Evolutionary conservation across 2,113 vertebrate genomes (phyloP), one percentile per base, ranked within the genome.

Genomic region (Petromus typicus): DNA sequence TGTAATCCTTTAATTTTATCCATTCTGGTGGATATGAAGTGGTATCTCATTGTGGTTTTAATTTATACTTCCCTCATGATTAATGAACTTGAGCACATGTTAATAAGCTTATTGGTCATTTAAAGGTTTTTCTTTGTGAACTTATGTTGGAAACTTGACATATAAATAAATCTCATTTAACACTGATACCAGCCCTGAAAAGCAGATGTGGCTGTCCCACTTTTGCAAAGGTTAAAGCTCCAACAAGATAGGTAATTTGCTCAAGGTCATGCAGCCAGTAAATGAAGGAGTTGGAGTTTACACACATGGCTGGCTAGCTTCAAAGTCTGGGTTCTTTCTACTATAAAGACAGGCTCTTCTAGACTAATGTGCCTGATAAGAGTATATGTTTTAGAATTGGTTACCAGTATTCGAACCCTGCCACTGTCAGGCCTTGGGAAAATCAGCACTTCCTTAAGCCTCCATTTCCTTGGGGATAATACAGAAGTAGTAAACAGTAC

Each of bases 81-180:
- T 30, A 59, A 14, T 37, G 51, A 83, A 69, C 40, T 67, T 71
- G 25, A 86, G 22, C 34, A 30, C 17, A 59, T 86, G 23, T 78
- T 92, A 48, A 59, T 51, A 57, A 34, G 30, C 40, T 80, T 51
- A 54, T 45, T 69, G 59, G 25, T 4, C 61, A 43, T 75, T n/a
- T 76, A 34, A 75, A 90, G 5, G 34, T 57, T 59, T 81, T 89
- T 61, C 78, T 75, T 73, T 73, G 32, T 63, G 3, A 81, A 73
- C 45, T 81, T 90, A 40, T 57, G 48, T 45, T 64, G 48, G 64
- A 90, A 40, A 76, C 34, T 51, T 76, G 57, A 61, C 37, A 67
- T 45, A 93, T n/a, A 69, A 86, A 61, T 71, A 14, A 64, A 78
- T 67, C 18, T 93, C 61, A 37, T 40, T 91, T 43, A 82, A 82